A percentile compares a stretch with the other conserved stretches of the same genome.
phyloP scores from a whole-genome alignment of 2,888 invertebrate species.

The Oligia fasciuncula region DNA sequence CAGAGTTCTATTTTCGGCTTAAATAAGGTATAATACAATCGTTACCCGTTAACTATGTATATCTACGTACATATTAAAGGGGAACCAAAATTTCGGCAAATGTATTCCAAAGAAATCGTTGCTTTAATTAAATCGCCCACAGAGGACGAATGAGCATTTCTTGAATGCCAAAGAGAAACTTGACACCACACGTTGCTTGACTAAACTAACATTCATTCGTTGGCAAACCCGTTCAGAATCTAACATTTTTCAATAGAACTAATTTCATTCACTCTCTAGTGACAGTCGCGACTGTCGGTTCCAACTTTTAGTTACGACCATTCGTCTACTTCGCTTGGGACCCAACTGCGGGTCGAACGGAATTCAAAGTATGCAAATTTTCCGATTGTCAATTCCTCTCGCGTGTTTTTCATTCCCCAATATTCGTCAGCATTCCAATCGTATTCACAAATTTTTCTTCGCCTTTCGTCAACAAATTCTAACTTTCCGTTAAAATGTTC shows the following conservation, averaged over 20 bases:
- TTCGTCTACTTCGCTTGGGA: slow-evolving; percentile 38
- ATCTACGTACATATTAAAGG: slow-evolving; percentile 21
- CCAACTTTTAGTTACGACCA: slow-evolving; percentile 49
- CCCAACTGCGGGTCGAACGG: slow-evolving; percentile 28
- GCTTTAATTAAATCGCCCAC: slow-evolving; percentile 38
- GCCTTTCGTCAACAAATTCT: slow-evolving; percentile 37
- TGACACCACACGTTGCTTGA: slow-evolving; percentile 4
- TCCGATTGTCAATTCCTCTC: slow-evolving; percentile 57
- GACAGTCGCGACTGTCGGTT: slow-evolving; percentile 29
- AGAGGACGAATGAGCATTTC: slow-evolving; percentile 27
- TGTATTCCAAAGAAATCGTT: slow-evolving; percentile 24
- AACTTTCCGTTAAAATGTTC: slow-evolving; percentile 30
- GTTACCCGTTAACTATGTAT: slow-evolving; percentile 3
- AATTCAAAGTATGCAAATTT: slow-evolving; percentile 63
- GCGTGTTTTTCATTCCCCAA: slow-evolving; percentile 52
- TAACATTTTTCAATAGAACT: slow-evolving; percentile 41
- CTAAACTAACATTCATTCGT: slow-evolving; percentile 6
- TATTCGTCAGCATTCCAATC: slow-evolving; percentile 54
- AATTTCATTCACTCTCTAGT: slow-evolving; percentile 45
- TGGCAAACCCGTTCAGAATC: slow-evolving; percentile 21
- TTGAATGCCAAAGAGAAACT: not conserved
- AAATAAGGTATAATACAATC: not conserved
- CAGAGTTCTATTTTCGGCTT: not conserved
- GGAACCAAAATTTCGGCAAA: slow-evolving; percentile 2
- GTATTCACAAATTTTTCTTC: slow-evolving; percentile 45